Conservation (phyloP, 2,113 vertebrate species). For the Phoxinus phoxinus region DNA sequence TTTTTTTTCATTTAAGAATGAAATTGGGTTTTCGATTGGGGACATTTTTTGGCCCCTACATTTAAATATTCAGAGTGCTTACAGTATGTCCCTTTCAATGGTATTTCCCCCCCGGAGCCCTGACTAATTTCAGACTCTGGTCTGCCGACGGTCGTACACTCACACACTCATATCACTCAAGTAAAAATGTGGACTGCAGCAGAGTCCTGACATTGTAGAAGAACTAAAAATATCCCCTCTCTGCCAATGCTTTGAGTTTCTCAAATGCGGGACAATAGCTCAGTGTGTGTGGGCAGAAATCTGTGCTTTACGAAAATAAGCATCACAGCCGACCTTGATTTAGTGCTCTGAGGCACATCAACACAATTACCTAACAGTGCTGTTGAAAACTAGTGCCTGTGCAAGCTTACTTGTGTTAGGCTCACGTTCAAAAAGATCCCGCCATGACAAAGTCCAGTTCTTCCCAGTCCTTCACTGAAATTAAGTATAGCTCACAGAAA, state of each 20-base stretch:
- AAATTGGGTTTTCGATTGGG: not conserved
- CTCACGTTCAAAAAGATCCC: conserved; percentile 31
- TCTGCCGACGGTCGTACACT: conserved; percentile 23
- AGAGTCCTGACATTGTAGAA: conserved; percentile 46
- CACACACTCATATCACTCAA: conserved; percentile 34
- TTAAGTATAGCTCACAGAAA: conserved; percentile 29
- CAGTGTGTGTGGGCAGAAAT: conserved; percentile 18
- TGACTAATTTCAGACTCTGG: not conserved
- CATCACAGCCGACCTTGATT: conserved; percentile 57
- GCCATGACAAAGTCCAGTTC: not conserved
- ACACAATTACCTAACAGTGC: conserved; percentile 44
- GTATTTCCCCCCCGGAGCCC: not conserved
- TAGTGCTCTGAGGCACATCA: conserved; percentile 34
- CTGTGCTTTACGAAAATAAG: conserved; percentile 47
- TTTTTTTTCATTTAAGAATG: too few species aligned
- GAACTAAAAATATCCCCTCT: conserved; percentile 53
- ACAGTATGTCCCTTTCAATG: not conserved
- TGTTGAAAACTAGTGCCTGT: not conserved
- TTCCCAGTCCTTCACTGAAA: conserved; percentile 4
- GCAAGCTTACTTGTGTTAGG: conserved; percentile 54
- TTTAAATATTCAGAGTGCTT: not conserved
- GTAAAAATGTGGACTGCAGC: conserved; percentile 39
- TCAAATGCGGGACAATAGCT: conserved; percentile 16
- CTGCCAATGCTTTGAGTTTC: conserved; percentile 28
- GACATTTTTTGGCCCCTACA: not conserved